Conservation (phyloP, 2,113 vertebrate genomes). For the Neolamprologus sp. region DNA sequence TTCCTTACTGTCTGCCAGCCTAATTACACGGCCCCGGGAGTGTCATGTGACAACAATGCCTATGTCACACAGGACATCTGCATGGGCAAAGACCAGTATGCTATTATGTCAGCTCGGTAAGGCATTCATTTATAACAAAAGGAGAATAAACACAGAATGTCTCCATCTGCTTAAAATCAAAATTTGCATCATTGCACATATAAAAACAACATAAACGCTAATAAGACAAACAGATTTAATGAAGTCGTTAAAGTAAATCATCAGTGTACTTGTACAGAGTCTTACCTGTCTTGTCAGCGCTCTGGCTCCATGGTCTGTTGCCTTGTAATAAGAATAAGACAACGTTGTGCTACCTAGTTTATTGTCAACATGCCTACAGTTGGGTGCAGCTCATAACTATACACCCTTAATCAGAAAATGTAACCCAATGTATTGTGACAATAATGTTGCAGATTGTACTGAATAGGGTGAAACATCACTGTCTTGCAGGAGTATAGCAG, state of each 20-base stretch:
- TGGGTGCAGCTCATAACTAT: neutral
- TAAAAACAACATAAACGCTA: neutral
- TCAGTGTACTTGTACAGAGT: neutral
- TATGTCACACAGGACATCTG: conserved; percentile 96
- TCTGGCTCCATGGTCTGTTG: neutral
- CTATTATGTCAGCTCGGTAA: conserved; percentile 87
- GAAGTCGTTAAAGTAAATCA: neutral
- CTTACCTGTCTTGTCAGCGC: neutral
- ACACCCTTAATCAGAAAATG: neutral
- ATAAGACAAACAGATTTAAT: neutral
- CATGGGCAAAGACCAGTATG: conserved; percentile 83
- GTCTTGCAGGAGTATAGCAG: neutral
- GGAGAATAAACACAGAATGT: neutral
- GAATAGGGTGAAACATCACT: neutral
- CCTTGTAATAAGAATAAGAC: neutral
- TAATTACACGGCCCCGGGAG: conserved; percentile 90
- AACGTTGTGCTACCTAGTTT: neutral
- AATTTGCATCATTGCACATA: neutral
- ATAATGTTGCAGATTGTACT: neutral
- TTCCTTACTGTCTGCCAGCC: conserved; percentile 97
- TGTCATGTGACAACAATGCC: conserved; percentile 86
- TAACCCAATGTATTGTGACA: neutral
- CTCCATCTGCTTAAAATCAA: neutral
- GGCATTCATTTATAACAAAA: neutral
- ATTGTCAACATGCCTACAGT: neutral